phyloP scores from a whole-genome alignment of 2,888 invertebrate species.

The Catocala sponsa region DNA sequence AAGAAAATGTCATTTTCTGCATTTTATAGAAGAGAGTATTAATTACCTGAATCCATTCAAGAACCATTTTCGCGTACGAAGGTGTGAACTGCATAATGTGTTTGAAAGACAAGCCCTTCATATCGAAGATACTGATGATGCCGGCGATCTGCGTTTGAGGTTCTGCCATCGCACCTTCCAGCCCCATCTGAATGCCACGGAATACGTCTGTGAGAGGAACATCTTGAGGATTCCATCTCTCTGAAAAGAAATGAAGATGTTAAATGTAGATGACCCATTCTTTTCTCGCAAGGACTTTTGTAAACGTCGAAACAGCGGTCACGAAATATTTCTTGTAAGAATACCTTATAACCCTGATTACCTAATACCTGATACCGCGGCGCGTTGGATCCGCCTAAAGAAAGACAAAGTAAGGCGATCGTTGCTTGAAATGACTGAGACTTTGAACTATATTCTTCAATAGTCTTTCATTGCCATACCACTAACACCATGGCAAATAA shows the following conservation, averaged over 20 bases:
- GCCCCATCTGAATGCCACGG: slow-evolving; percentile 90
- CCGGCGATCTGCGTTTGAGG: slow-evolving; percentile 93
- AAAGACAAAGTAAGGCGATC: too few relatives aligned
- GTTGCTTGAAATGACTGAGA: too few relatives aligned
- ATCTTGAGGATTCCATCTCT: slow-evolving; percentile 92
- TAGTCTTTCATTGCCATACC: too few relatives aligned
- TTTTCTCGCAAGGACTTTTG: too few relatives aligned
- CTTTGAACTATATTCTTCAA: too few relatives aligned
- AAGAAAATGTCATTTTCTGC: too few relatives aligned
- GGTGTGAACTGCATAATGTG: slow-evolving; percentile 94
- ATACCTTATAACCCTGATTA: too few relatives aligned
- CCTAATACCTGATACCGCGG: too few relatives aligned
- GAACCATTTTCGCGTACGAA: slow-evolving; percentile 91
- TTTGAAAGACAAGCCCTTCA: slow-evolving; percentile 91
- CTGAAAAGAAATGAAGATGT: slow-evolving; percentile 67
- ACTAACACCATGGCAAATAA: too few relatives aligned
- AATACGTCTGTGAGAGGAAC: slow-evolving; percentile 91
- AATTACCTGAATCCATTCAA: slow-evolving; percentile 91
- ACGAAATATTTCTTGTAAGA: too few relatives aligned
- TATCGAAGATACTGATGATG: slow-evolving; percentile 91
- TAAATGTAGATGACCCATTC: background rate
- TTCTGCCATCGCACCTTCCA: slow-evolving; percentile 93
- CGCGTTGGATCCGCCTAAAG: too few relatives aligned
- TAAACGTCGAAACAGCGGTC: too few relatives aligned
- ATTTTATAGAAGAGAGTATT: background rate